Evolutionary conservation across 1,140 invertebrate species (phyloP).

Genomic region (Battus philenor): DNA sequence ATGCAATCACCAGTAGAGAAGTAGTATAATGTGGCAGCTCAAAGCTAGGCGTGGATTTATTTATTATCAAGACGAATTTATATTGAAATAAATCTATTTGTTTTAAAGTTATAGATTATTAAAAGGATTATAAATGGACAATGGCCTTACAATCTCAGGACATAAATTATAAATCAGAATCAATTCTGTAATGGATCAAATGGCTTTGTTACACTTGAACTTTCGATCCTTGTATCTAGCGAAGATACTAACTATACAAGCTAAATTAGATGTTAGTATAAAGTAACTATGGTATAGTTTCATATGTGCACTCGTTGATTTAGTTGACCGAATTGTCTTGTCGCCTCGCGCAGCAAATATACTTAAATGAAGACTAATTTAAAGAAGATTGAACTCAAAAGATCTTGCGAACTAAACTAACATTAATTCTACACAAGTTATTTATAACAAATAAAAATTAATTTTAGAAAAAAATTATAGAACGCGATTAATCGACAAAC

Average conservation of each 20-base stretch:
- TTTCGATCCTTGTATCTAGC: conserved; percentile 5
- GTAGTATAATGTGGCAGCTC: too few species aligned
- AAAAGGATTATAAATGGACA: conserved; percentile 1
- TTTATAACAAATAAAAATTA: too few species aligned
- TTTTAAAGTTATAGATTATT: too few species aligned
- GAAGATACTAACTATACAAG: not conserved
- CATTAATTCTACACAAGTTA: too few species aligned
- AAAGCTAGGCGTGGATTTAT: too few species aligned
- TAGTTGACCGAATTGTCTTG: conserved; percentile 15
- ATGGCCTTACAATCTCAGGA: conserved; percentile 9
- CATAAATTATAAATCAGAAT: conserved; percentile 25
- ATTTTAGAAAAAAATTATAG: too few species aligned
- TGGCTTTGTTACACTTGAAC: conserved; percentile 23
- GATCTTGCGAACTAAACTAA: not conserved
- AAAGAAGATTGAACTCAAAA: conserved; percentile 17
- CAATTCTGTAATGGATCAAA: conserved; percentile 22
- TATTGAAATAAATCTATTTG: too few species aligned
- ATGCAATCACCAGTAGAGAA: too few species aligned
- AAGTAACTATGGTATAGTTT: conserved; percentile 1
- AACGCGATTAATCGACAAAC: too few species aligned
- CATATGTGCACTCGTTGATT: not conserved
- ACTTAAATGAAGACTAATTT: conserved; percentile 25
- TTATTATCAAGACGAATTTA: too few species aligned
- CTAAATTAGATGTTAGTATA: conserved; percentile 2
- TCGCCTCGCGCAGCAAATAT: conserved; percentile 20